Percentiles rank a stretch among this genome's conserved stretches.
phyloP scores from a whole-genome alignment of 2,797 vertebrate species.

The Lepidocolaptes lacrymiger region DNA sequence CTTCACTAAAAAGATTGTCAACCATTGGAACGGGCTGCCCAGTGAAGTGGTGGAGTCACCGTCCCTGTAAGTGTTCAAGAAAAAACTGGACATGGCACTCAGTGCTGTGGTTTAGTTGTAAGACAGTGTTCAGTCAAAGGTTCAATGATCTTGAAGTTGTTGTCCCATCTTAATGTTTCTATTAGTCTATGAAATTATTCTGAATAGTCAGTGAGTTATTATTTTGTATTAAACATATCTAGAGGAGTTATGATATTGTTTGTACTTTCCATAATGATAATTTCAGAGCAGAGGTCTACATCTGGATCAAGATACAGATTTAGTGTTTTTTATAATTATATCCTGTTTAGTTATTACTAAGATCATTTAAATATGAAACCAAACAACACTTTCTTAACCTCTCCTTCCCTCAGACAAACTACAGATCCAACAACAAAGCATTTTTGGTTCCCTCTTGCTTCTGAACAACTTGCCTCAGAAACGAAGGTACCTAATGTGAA shows the following conservation, averaged over 20 bases:
- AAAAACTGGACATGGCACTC: neutral
- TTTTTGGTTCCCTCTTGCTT: neutral
- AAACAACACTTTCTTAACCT: neutral
- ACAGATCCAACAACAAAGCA: rapidly evolving
- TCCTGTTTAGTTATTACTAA: neutral
- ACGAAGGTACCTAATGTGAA: neutral
- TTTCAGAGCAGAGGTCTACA: neutral
- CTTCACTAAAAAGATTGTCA: neutral
- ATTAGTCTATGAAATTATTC: neutral
- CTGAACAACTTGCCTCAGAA: neutral
- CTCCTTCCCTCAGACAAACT: neutral
- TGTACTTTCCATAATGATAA: neutral
- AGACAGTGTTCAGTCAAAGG: rapidly evolving
- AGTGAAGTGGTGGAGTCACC: neutral
- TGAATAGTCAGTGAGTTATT: neutral
- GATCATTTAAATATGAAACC: neutral
- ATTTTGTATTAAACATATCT: neutral
- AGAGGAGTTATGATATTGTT: neutral
- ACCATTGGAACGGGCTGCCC: neutral
- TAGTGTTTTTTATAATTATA: neutral
- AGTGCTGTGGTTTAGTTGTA: neutral
- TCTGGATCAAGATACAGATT: neutral
- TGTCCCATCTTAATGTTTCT: neutral
- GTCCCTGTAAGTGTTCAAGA: neutral
- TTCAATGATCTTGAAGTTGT: neutral